These are phyloP conservation scores for Chorisops tibialis DNA, from an alignment of 2,888 invertebrate genomes.

Conservation along the genomic window DNA sequence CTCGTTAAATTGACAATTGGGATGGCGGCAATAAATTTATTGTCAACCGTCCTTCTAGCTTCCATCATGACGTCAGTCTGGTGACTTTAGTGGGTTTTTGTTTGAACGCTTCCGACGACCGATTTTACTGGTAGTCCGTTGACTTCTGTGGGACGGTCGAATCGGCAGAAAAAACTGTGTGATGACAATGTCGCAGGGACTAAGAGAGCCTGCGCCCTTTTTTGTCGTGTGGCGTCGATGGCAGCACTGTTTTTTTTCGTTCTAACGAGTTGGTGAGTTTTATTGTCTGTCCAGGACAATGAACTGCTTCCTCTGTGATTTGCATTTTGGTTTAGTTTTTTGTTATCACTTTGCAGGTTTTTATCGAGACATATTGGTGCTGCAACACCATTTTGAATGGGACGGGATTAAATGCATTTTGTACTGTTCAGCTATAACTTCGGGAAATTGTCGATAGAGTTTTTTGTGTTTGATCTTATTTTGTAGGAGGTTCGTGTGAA, in stretches of 20 bases:
- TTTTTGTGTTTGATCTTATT: not conserved
- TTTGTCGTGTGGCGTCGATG: constrained; percentile 15
- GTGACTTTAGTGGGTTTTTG: constrained; percentile 16
- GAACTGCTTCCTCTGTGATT: constrained; percentile 17
- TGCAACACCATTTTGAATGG: no score
- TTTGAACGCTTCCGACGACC: constrained; percentile 13
- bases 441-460: no score
- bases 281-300: constrained; percentile 1
- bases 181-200: constrained; percentile 19
- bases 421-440: no score
- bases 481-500: not conserved
- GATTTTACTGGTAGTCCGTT: constrained; percentile 1
- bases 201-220: constrained; percentile 1
- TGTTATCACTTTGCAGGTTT: no score
- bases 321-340: constrained; percentile 4
- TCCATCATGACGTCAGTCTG: constrained; percentile 30
- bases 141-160: not conserved
- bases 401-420: no score
- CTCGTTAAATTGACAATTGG: constrained; percentile 38
- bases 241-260: no score
- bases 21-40: constrained; percentile 37
- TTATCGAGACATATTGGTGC: no score
- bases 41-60: constrained; percentile 29
- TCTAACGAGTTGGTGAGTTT: not conserved
- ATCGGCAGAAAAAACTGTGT: constrained; percentile 12